Base-by-base conservation (phyloP, 2,113 vertebrate genomes). In the Acinonyx jubatus region DNA sequence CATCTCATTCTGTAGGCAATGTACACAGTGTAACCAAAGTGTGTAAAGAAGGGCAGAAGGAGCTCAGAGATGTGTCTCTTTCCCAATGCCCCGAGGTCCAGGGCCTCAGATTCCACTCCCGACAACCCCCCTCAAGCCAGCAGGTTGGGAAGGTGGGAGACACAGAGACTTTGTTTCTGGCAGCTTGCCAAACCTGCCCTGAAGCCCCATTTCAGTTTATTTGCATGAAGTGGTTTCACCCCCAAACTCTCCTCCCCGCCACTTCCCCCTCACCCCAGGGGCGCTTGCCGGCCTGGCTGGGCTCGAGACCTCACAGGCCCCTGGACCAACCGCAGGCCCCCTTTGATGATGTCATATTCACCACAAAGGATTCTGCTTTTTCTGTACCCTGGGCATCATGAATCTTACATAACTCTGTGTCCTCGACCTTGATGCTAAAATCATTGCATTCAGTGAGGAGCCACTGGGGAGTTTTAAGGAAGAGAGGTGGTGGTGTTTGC, bases 81-180 rank as follows among this genome's bases (percentile, higher is more conserved):
- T 61, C 38, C 89, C 69, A 41, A 57, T 55, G 65, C 66, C 55
- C 61, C 66, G 25, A 36, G 0, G 23, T n/a, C 88, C 45, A 66
- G 19, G 8, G n/a, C 52, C 92, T 82, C 36, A 65, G 74, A 88
- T 48, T 57, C 31, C 50, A 38, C 33, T 84, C 88, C 76, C 23
- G 23, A n/a, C 81, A 91, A 50, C 73, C 71, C 85, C 71, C 65
- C 31, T 95, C 36, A 13, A 94, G 92, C 89, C 82, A 79, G 90
- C 83, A 80, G 85, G 57, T 38, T 16, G 13, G 89, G 65, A 94
- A 95, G 79, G 31, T 69, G 52, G 66, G 65, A 84, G 87, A 19
- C 19, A 91, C 96, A 69, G 71, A 29, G 11, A 4, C 92, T 97
- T 92, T 76, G 89, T 97, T 98, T 90, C 97, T 92, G 73, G 87